A percentile compares a stretch with the other conserved stretches of the same genome.
These are phyloP conservation scores for Pelobates cultripes DNA, from an alignment of 2,797 vertebrate genomes.

Conservation along the genomic window DNA sequence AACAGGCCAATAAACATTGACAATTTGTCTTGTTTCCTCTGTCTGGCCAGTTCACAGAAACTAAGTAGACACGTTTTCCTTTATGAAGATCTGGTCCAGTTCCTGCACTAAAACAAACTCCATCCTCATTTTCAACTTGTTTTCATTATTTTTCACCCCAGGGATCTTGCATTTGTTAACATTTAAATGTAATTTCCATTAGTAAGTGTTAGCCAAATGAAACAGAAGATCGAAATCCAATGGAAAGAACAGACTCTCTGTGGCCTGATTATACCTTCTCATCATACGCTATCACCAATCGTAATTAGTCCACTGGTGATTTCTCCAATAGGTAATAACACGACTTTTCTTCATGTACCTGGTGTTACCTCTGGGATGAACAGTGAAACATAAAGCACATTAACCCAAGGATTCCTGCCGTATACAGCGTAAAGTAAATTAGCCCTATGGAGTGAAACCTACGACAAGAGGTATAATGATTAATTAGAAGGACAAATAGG, in stretches of 20 bases:
- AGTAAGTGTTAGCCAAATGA: conserved; percentile 37
- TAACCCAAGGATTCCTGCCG: neutral
- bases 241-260: conserved; percentile 34
- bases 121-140: conserved; percentile 43
- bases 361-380: conserved; percentile 4
- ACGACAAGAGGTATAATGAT: no score
- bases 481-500: no score
- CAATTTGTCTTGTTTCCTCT: no score
- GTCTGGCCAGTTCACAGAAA: no score
- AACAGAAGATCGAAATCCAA: conserved; percentile 45
- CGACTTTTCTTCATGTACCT: conserved; percentile 32
- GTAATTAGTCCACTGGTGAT: conserved; percentile 48
- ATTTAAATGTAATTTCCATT: conserved; percentile 55
- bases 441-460: no score
- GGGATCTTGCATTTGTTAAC: conserved; percentile 54
- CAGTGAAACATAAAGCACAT: neutral
- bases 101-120: conserved; percentile 33
- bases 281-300: conserved; percentile 41
- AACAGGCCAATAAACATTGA: no score
- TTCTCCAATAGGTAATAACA: conserved; percentile 22
- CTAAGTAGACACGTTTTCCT: neutral
- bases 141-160: conserved; percentile 50
- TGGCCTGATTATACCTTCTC: conserved; percentile 47
- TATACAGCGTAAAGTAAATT: no score
- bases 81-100: conserved; percentile 24